Base-by-base conservation (phyloP, 1,140 invertebrate species). In the Papilio xuthus region DNA sequence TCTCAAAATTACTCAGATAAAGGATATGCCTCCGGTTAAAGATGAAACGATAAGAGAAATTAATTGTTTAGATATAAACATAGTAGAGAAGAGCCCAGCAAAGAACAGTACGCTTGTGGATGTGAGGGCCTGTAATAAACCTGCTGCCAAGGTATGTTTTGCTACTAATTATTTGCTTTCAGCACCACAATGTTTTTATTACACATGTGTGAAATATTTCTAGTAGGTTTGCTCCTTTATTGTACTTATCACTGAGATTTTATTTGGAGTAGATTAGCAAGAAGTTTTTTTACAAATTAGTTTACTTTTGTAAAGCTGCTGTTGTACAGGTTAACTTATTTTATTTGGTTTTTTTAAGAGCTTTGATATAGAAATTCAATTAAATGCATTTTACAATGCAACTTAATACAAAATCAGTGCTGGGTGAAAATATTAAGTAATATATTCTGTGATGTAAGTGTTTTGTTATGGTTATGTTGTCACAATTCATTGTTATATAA, bases 111-210 rank as follows among this genome's bases (percentile, higher is more conserved):
- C 88, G 80, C 88, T 93, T 69, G 93, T 94, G 71, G 94, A 94
- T 89, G 93, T 94, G 70, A 92, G 94, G 87, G 92, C 93, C 78
- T 94, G 94, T 84, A 94, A 94, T 85, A 94, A 94, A 88, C 94
- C 94, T 82, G 88, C 89, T 47, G 84, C 94, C 76, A 94, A 94
- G 93, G 94, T 94, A 91, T 92, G 87, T 80, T 81, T 78, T 81
- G 77, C 80, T 72, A 50, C n/a, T n/a, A 78, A 74, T 53, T 44
- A 74, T 28, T 28, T 28, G 72, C 72, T 50, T 81, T 78, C 50
- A 67, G 15, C 53, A 78, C 28, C 20, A 26, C 20, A 70, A 74
- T 47, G 6, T 53, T 69, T 75, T 67, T 47, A 42, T 42, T 72
- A 77, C 18, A 69, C 63, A 63, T 63, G 26, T 69, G 67, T 69